Evolutionary conservation across 2,888 invertebrate species (phyloP).

Genomic region (Nymphalis c-album): DNA sequence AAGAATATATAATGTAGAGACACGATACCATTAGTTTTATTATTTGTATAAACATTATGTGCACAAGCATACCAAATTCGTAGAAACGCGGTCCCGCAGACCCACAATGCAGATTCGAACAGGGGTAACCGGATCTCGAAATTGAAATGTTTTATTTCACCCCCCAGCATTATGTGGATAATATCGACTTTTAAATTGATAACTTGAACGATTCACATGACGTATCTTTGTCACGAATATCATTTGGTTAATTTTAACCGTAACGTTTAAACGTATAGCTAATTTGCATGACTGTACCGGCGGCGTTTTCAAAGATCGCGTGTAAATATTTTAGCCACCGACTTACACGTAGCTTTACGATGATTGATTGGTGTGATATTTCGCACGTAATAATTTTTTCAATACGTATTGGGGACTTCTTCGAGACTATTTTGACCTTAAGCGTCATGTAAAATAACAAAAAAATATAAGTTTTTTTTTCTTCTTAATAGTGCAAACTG

Average conservation of each 20-base stretch:
- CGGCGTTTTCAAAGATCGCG: slow-evolving; percentile 40
- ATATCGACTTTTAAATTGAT: slow-evolving; percentile 79
- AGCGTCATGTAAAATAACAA: background rate
- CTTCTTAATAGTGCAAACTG: background rate
- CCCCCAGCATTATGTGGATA: slow-evolving; percentile 69
- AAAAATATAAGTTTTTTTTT: background rate
- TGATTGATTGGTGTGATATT: slow-evolving; percentile 67
- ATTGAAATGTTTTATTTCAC: slow-evolving; percentile 81
- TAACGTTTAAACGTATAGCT: slow-evolving; percentile 60
- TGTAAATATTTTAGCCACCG: slow-evolving; percentile 61
- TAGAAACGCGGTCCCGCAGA: slow-evolving; percentile 73
- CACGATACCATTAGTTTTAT: background rate
- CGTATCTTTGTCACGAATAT: slow-evolving; percentile 61
- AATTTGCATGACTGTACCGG: slow-evolving; percentile 47
- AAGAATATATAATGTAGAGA: too few species aligned
- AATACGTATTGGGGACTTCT: slow-evolving; percentile 23
- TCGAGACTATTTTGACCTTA: background rate
- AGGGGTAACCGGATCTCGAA: slow-evolving; percentile 80
- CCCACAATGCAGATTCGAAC: slow-evolving; percentile 76
- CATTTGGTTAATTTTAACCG: slow-evolving; percentile 78
- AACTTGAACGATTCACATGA: slow-evolving; percentile 71
- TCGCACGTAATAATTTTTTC: slow-evolving; percentile 58
- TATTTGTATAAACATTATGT: slow-evolving; percentile 9
- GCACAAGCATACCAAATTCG: slow-evolving; percentile 65
- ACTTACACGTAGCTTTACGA: slow-evolving; percentile 57